phyloP scores from a whole-genome alignment of 1,140 invertebrate species.

The Apis florea region DNA sequence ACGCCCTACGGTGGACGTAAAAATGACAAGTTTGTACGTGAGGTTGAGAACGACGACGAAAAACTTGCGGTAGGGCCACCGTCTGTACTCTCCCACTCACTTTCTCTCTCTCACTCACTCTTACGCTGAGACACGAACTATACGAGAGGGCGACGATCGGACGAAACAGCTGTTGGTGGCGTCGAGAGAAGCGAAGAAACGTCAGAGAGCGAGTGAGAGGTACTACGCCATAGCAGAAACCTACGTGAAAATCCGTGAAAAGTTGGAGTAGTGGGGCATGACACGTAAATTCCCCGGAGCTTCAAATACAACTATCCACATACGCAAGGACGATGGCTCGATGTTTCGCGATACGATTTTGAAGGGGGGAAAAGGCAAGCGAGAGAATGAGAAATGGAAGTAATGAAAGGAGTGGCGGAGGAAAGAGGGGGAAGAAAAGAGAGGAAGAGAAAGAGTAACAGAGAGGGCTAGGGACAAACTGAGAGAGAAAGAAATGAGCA shows the following conservation, averaged over 20 bases:
- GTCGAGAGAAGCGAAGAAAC: conserved; percentile 65
- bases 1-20: conserved; percentile 18
- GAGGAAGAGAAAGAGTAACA: conserved; percentile 8
- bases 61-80: conserved; percentile 52
- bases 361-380: conserved; percentile 45
- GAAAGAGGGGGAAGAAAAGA: background rate
- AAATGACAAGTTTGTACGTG: conserved; percentile 37
- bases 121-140: conserved; percentile 40
- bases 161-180: conserved; percentile 76
- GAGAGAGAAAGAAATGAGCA: conserved; percentile 28
- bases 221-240: conserved; percentile 57
- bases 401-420: conserved; percentile 49
- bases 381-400: conserved; percentile 46
- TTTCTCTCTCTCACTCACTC: conserved; percentile 33
- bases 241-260: conserved; percentile 57
- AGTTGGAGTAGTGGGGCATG: conserved; percentile 54
- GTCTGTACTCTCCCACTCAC: conserved; percentile 45
- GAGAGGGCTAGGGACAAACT: conserved; percentile 4
- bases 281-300: conserved; percentile 60
- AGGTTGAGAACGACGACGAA: conserved; percentile 45
- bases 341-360: conserved; percentile 52
- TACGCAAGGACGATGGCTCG: conserved; percentile 61
- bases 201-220: conserved; percentile 69
- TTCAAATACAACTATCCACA: conserved; percentile 42
- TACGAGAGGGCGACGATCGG: conserved; percentile 63